Evolutionary conservation across 2,888 invertebrate genomes (phyloP).

Genomic region (Pandemis cinnamomeana): DNA sequence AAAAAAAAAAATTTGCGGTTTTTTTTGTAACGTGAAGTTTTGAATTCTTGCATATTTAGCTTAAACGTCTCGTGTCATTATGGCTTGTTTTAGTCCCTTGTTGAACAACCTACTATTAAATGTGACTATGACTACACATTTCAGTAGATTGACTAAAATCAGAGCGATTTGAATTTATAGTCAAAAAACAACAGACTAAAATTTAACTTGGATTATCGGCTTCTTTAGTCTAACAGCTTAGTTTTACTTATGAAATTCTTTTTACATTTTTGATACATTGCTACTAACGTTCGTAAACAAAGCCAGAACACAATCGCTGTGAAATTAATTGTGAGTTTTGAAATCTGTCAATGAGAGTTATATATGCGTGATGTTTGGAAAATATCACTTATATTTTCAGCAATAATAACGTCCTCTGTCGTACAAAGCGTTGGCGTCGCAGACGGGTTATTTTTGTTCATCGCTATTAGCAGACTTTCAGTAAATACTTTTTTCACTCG

Average conservation of each 20-base stretch:
- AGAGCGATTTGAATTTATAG: too few species aligned
- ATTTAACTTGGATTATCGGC: too few species aligned
- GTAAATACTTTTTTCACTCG: constrained; percentile 33
- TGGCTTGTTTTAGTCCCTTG: too few species aligned
- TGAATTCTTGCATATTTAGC: too few species aligned
- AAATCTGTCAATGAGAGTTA: neutral
- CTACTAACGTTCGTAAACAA: neutral
- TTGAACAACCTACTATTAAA: too few species aligned
- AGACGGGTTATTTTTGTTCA: constrained; percentile 39
- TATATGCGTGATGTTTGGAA: constrained; percentile 14
- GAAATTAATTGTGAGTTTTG: constrained; percentile 10
- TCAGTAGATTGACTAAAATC: too few species aligned
- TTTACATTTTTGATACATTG: neutral
- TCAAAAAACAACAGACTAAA: too few species aligned
- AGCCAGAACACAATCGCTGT: neutral
- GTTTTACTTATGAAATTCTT: neutral
- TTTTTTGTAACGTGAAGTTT: too few species aligned
- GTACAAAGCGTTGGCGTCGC: constrained; percentile 37
- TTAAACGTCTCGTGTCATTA: too few species aligned
- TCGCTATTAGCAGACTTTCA: constrained; percentile 49
- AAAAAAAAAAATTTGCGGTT: too few species aligned
- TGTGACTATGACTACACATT: too few species aligned
- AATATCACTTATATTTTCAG: constrained; percentile 20
- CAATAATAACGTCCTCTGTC: constrained; percentile 27
- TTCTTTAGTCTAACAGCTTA: too few species aligned